These are phyloP conservation scores for Leucophora obtusa DNA, from an alignment of 2,888 invertebrate species.

Conservation along the genomic window DNA sequence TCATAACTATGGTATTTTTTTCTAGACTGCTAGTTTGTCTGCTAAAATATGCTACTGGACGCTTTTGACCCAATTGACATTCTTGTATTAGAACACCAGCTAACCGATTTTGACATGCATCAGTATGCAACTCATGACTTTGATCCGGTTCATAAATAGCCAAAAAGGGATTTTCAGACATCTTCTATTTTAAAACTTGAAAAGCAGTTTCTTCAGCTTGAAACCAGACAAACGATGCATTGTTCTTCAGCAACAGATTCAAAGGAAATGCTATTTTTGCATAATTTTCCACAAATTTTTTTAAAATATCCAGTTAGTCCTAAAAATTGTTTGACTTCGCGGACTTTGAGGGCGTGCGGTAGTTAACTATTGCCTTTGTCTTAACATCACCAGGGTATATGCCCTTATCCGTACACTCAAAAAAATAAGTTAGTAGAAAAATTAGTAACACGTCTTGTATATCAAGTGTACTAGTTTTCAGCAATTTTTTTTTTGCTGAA, in stretches of 20 bases:
- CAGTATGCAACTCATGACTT: constrained; percentile 45
- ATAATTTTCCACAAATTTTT: constrained; percentile 39
- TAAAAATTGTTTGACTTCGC: constrained; percentile 33
- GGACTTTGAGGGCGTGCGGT: constrained; percentile 2
- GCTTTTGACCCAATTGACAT: too few relatives aligned
- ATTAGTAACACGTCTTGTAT: too few relatives aligned
- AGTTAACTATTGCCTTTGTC: constrained; percentile 11
- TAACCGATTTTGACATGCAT: too few relatives aligned
- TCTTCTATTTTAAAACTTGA: constrained; percentile 9
- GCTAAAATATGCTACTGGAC: too few relatives aligned
- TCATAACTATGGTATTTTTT: too few relatives aligned
- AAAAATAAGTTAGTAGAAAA: too few relatives aligned
- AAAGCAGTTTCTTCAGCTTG: constrained; percentile 24
- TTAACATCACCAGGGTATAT: constrained; percentile 17
- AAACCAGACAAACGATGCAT: constrained; percentile 30
- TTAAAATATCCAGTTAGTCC: constrained; percentile 37
- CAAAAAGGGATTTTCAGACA: constrained; percentile 33
- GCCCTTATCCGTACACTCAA: background rate
- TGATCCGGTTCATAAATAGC: constrained; percentile 41
- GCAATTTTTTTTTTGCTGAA: too few relatives aligned
- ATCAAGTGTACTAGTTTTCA: too few relatives aligned
- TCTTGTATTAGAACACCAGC: too few relatives aligned
- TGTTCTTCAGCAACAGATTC: too few relatives aligned
- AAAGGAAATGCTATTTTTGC: too few relatives aligned
- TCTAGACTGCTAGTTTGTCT: too few relatives aligned